Evolutionary conservation across 53 echinoderm and acorn worm species (phyloP).

Genomic region (Patiria pectinifera): DNA sequence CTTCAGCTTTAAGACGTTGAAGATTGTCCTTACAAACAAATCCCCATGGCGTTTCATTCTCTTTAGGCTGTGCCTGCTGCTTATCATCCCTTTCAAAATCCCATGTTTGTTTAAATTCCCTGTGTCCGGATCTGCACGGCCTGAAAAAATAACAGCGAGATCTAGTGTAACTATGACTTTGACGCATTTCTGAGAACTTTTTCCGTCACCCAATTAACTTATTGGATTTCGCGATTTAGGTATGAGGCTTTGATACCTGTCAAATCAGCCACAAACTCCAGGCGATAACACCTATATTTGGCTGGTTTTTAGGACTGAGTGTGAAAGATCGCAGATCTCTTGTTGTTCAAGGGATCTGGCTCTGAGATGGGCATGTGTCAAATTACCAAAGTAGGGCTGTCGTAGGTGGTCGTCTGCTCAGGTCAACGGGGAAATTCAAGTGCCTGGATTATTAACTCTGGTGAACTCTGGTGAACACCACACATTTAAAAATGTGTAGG

Average conservation of each 20-base stretch:
- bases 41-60: neutral
- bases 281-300: slow-evolving; percentile 39
- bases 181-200: neutral
- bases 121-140: neutral
- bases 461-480: too few relatives aligned
- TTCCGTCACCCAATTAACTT: neutral
- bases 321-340: neutral
- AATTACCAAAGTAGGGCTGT: neutral
- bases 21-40: neutral
- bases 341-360: neutral
- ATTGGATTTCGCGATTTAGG: neutral
- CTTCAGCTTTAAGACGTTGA: neutral
- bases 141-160: neutral
- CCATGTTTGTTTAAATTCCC: neutral
- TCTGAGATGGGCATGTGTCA: neutral
- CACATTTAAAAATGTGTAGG: too few relatives aligned
- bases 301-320: neutral
- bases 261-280: neutral
- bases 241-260: neutral
- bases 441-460: too few relatives aligned
- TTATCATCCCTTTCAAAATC: neutral
- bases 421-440: neutral
- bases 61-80: neutral
- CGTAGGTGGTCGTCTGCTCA: neutral
- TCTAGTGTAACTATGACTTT: neutral